Evolutionary conservation across 2,888 invertebrate genomes (phyloP).

Genomic region (Prosopocoilus inquinatus): DNA sequence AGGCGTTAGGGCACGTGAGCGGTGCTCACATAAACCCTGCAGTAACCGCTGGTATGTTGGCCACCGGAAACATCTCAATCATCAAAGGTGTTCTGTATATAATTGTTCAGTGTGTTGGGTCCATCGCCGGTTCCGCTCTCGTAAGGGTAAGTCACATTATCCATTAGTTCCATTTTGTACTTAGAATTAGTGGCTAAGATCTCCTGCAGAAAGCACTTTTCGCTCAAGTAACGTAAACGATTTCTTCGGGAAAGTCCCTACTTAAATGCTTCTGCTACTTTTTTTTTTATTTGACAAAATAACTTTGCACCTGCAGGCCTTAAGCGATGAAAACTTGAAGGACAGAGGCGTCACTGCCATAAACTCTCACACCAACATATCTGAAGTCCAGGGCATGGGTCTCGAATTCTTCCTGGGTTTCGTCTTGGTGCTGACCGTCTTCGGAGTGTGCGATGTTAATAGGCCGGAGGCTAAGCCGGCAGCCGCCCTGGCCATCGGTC

Average conservation of each 20-base stretch:
- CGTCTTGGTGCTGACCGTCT: slow-evolving; percentile 85
- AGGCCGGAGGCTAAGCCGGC: slow-evolving; percentile 77
- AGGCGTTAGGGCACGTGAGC: slow-evolving; percentile 84
- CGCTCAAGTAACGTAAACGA: no score
- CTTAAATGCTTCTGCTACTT: background rate
- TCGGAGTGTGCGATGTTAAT: slow-evolving; percentile 80
- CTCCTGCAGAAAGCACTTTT: no score
- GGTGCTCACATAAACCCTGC: slow-evolving; percentile 94
- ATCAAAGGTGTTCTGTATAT: slow-evolving; percentile 76
- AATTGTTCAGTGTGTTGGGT: slow-evolving; percentile 78
- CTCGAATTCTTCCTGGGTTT: slow-evolving; percentile 89
- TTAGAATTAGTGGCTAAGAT: no score
- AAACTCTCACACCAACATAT: slow-evolving; percentile 50
- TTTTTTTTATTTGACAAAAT: background rate
- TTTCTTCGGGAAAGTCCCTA: no score
- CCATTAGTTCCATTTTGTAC: no score
- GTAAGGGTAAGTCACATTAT: slow-evolving; percentile 60
- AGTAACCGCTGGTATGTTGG: slow-evolving; percentile 78
- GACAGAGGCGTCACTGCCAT: slow-evolving; percentile 24
- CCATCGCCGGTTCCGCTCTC: slow-evolving; percentile 74
- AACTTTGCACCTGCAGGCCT: slow-evolving; percentile 51
- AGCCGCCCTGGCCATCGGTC: slow-evolving; percentile 84
- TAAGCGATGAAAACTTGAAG: slow-evolving; percentile 68
- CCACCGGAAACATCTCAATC: slow-evolving; percentile 75
- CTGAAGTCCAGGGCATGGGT: slow-evolving; percentile 78